A percentile compares a stretch with the other conserved stretches of the same genome.
Conservation (phyloP, 2,888 invertebrate species). For the Noctua janthina region DNA sequence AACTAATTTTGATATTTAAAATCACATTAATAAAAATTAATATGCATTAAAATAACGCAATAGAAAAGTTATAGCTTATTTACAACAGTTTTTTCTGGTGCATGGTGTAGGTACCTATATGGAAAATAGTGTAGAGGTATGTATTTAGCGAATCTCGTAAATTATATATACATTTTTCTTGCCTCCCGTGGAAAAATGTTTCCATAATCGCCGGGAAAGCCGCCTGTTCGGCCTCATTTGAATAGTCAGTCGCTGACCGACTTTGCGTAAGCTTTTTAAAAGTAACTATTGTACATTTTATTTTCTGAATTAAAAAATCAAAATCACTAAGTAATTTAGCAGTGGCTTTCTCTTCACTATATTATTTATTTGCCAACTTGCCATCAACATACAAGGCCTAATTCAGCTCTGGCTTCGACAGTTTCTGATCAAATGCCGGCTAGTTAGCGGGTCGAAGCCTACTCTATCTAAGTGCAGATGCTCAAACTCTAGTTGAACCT, state of each 20-base stretch:
- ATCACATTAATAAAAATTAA: neutral
- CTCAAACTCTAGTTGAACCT: neutral
- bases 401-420: neutral
- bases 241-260: neutral
- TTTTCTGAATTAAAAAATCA: neutral
- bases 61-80: neutral
- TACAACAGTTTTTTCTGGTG: neutral
- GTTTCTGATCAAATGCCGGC: neutral
- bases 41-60: neutral
- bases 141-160: neutral
- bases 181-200: neutral
- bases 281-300: neutral
- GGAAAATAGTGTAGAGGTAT: neutral
- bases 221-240: neutral
- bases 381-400: neutral
- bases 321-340: neutral
- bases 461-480: neutral
- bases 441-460: neutral
- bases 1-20: neutral
- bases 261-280: neutral
- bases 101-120: too few relatives aligned
- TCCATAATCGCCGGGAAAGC: constrained; percentile 2
- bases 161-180: neutral
- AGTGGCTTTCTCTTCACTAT: constrained; percentile 5
- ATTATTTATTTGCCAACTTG: neutral